A percentile compares a stretch with the other conserved stretches of the same genome.
Conservation (phyloP, 1,140 invertebrate species). For the Hesperophylax magnus region DNA sequence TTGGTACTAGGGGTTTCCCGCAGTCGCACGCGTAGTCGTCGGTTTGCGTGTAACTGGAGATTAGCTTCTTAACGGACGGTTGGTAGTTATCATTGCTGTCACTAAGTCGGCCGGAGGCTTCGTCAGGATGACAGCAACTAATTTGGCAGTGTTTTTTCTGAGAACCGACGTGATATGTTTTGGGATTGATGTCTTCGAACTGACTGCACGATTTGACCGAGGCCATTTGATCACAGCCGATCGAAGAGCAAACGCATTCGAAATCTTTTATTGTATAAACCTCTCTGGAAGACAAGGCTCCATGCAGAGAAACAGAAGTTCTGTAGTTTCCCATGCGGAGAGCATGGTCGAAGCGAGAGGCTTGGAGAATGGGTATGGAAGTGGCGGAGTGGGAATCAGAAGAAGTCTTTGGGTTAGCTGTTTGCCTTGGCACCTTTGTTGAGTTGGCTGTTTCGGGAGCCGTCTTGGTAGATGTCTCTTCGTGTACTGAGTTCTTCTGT, state of each 20-base stretch:
- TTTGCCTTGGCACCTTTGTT: background rate
- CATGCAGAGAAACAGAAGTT: conserved; percentile 52
- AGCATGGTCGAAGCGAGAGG: conserved; percentile 67
- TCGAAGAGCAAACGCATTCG: conserved; percentile 39
- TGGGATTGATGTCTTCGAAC: conserved; percentile 1
- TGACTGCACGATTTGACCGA: conserved; percentile 32
- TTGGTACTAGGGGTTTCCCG: conserved; percentile 60
- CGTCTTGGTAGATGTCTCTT: background rate
- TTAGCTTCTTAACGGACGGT: conserved; percentile 62
- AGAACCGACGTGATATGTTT: conserved; percentile 23
- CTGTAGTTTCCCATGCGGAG: conserved; percentile 67
- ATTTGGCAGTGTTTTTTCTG: conserved; percentile 60
- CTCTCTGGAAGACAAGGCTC: conserved; percentile 38
- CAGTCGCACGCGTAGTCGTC: conserved; percentile 65
- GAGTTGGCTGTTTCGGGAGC: conserved; percentile 7
- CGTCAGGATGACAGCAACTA: conserved; percentile 51
- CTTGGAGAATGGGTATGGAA: conserved; percentile 70
- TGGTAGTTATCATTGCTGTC: conserved; percentile 60
- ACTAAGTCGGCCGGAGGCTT: conserved; percentile 52
- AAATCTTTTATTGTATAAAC: conserved; percentile 43
- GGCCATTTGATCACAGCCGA: conserved; percentile 47
- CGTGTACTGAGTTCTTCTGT: conserved; percentile 16
- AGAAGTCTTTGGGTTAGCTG: background rate
- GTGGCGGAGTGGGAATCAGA: conserved; percentile 60
- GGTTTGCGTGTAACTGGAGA: conserved; percentile 66